Percentiles rank a stretch among this genome's conserved stretches.
These are phyloP conservation scores for Trigoniulus corallinus DNA, from an alignment of 1,140 invertebrate species.

Conservation along the genomic window DNA sequence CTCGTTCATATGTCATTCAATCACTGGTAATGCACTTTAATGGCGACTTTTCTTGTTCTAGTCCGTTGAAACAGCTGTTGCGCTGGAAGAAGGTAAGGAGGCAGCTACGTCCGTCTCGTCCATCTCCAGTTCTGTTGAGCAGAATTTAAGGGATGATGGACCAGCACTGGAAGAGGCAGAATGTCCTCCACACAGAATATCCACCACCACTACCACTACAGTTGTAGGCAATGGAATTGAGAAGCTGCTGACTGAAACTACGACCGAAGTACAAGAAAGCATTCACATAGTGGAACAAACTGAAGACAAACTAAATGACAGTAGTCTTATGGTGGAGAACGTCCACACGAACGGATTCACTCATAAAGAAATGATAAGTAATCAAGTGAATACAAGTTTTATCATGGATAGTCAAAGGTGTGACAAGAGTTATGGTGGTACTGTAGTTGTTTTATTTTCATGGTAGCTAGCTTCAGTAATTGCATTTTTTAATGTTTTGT, in stretches of 20 bases:
- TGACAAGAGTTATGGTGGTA: background rate
- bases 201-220: background rate
- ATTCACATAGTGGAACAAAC: background rate
- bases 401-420: background rate
- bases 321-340: background rate
- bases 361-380: background rate
- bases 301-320: background rate
- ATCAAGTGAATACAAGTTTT: background rate
- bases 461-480: background rate
- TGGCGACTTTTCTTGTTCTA: background rate
- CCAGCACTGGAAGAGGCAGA: too few relatives aligned
- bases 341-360: background rate
- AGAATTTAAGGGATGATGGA: too few relatives aligned
- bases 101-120: too few relatives aligned
- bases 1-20: background rate
- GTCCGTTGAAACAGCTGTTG: background rate
- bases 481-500: background rate
- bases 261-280: too few relatives aligned
- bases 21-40: background rate
- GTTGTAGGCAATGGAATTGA: background rate
- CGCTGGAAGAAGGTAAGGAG: background rate
- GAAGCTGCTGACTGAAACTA: background rate
- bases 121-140: too few relatives aligned
- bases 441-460: background rate
- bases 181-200: background rate